Evolutionary conservation across 2,888 invertebrate genomes (phyloP), one percentile per base, ranked within the genome.

Genomic region (Drosophila atroscutellata): DNA sequence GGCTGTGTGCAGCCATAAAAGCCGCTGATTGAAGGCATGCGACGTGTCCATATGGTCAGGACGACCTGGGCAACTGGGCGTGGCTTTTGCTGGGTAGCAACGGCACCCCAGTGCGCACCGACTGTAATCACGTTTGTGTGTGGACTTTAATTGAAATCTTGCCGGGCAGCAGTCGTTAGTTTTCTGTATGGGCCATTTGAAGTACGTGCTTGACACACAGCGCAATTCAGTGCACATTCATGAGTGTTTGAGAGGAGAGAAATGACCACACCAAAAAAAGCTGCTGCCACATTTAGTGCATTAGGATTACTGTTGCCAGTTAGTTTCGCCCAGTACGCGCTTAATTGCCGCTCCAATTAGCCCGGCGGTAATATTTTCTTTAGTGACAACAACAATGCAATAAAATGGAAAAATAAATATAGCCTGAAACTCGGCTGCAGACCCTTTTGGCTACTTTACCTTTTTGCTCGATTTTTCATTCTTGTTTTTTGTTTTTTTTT

Each of bases 121-220:
- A 78, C 69, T 62, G 72, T 72, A 70, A 68, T 73, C 34, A 7
- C 18, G 18, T 26, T 11, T 54, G 36, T 54, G 36, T 64, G 57
- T 51, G 60, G 66, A 70, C 75, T 77, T 89, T 86, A 86, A 86
- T 86, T 86, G 85, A 86, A 86, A 86, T 89, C 85, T 81, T 77
- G 73, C 74, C 78, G 63, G 54, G 64, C 74, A 74, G 68, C 72
- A 72, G 68, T 60, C 72, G 63, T 70, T 69, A 62, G 64, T 63
- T 80, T 65, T 81, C 65, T 78, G 73, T 71, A 39, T 28, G 39
- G 80, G 50, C 62, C 85, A 89, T 81, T 86, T 79, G 51, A 62
- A 89, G 89, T 81, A 87, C 89, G 85, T 85, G 89, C 89, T 75
- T 75, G 72, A 83, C 47, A 67, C 42, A 56, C 54, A 51, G 42